Conservation (phyloP, 1,140 invertebrate genomes). For the Euglossa dilemma region DNA sequence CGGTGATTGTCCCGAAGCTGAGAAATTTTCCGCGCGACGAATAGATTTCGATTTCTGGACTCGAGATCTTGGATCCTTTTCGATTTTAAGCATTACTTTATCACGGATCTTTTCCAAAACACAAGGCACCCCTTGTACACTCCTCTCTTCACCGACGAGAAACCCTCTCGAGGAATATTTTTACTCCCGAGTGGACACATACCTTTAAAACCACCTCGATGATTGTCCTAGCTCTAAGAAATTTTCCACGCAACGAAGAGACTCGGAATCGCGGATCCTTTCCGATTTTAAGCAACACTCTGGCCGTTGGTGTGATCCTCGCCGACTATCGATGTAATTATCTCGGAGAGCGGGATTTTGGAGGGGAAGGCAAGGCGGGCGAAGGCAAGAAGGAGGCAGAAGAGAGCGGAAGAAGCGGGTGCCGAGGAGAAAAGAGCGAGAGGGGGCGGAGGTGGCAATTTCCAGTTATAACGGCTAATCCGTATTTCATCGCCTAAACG, state of each 20-base stretch:
- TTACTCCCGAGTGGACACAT: too few species aligned
- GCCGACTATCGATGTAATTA: constrained; percentile 58
- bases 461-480: constrained; percentile 82
- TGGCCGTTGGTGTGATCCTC: neutral
- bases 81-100: constrained; percentile 32
- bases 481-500: constrained; percentile 83
- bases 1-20: too few species aligned
- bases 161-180: too few species aligned
- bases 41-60: too few species aligned
- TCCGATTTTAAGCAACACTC: constrained; percentile 32
- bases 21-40: too few species aligned
- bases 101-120: too few species aligned
- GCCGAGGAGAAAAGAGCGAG: neutral
- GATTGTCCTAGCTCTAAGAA: too few species aligned
- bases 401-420: neutral
- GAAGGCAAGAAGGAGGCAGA: constrained; percentile 12
- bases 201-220: too few species aligned
- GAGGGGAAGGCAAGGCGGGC: neutral
- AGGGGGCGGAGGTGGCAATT: constrained; percentile 75
- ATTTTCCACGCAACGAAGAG: too few species aligned
- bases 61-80: constrained; percentile 4
- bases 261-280: neutral
- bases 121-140: too few species aligned
- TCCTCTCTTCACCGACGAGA: too few species aligned
- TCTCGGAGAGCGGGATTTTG: constrained; percentile 39